Conservation (phyloP, 2,888 invertebrate genomes). For the Thelaira solivaga region DNA sequence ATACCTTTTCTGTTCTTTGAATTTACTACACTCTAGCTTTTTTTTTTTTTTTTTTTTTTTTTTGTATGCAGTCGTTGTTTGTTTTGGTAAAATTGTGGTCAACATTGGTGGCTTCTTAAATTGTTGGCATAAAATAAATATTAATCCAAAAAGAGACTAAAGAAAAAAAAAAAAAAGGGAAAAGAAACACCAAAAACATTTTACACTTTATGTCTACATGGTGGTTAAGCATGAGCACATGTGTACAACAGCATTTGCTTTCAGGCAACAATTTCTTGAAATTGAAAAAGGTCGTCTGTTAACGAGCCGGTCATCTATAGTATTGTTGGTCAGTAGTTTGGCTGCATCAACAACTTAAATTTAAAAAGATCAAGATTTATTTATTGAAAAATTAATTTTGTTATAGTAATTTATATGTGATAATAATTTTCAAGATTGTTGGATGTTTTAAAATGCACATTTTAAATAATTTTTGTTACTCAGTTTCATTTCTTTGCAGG, state of each 20-base stretch:
- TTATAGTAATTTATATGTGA: neutral
- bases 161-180: conserved; percentile 3
- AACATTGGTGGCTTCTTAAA: conserved; percentile 63
- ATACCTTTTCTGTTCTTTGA: neutral
- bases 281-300: conserved; percentile 38
- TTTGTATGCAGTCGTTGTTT: conserved; percentile 19
- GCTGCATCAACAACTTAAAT: conserved; percentile 23
- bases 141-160: conserved; percentile 17
- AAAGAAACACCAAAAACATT: conserved; percentile 31
- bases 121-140: conserved; percentile 57
- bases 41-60: too few relatives aligned
- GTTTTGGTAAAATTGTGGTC: conserved; percentile 55
- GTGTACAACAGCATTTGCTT: conserved; percentile 12
- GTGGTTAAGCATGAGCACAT: conserved; percentile 51
- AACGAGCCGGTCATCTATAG: conserved; percentile 37
- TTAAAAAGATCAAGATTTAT: conserved; percentile 22
- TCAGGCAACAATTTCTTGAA: conserved; percentile 18
- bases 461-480: too few relatives aligned
- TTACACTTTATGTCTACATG: conserved; percentile 54
- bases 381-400: conserved; percentile 30
- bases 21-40: neutral
- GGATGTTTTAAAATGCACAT: too few relatives aligned
- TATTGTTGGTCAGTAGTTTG: neutral
- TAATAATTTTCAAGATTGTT: neutral
- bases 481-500: too few relatives aligned